Evolutionary conservation across 2,797 vertebrate genomes (phyloP).

Genomic region (Melanotaenia pygmaea): DNA sequence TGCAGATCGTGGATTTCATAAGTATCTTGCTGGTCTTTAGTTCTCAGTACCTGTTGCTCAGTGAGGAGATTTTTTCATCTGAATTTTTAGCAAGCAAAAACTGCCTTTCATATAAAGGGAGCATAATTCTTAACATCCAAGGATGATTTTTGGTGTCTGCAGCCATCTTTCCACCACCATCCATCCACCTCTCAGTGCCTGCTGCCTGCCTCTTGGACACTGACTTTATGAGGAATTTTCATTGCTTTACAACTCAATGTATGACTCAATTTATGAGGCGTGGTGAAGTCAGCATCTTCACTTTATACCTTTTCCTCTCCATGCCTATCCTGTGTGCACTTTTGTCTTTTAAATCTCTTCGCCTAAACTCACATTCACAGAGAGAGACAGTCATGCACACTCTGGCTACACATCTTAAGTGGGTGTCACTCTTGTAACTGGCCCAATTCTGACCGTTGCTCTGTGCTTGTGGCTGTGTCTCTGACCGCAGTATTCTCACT

Average conservation of each 20-base stretch:
- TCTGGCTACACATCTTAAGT: constrained; percentile 72
- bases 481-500: constrained; percentile 67
- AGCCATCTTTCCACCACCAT: constrained; percentile 76
- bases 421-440: constrained; percentile 82
- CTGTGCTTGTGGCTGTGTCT: constrained; percentile 70
- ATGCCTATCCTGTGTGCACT: constrained; percentile 56
- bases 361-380: constrained; percentile 21
- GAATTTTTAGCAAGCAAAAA: constrained; percentile 32
- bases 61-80: constrained; percentile 24
- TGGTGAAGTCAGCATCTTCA: constrained; percentile 76
- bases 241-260: constrained; percentile 76
- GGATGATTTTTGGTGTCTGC: constrained; percentile 45
- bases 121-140: constrained; percentile 61
- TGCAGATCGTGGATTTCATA: constrained; percentile 31
- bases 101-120: constrained; percentile 37
- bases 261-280: constrained; percentile 79
- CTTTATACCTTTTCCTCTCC: constrained; percentile 63
- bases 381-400: constrained; percentile 50
- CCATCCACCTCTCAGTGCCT: constrained; percentile 50
- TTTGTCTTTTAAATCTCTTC: constrained; percentile 66
- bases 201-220: constrained; percentile 59
- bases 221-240: constrained; percentile 77
- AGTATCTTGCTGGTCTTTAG: constrained; percentile 25
- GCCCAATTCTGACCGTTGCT: constrained; percentile 74
- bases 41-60: constrained; percentile 64